Evolutionary conservation across 1,140 invertebrate genomes (phyloP).

Genomic region (Drosophila bocki): DNA sequence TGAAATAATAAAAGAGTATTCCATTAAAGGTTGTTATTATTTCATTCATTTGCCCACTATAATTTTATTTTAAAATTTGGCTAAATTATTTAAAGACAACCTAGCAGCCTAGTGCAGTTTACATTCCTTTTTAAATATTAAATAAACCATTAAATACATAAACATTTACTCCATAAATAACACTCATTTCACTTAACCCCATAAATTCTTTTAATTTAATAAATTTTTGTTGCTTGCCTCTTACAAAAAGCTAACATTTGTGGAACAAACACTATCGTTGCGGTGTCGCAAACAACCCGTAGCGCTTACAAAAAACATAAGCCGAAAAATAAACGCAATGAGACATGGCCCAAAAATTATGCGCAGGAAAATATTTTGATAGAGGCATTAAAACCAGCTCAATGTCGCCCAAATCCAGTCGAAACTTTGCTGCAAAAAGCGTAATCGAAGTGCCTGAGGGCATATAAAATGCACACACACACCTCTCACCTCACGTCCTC

Average conservation of each 20-base stretch:
- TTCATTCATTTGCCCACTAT: not conserved
- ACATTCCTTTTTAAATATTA: not conserved
- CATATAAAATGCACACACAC: constrained; percentile 69
- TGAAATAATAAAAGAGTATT: too few species aligned
- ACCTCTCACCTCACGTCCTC: constrained; percentile 1
- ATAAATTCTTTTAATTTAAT: constrained; percentile 4
- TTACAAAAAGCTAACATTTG: constrained; percentile 33
- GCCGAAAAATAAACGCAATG: constrained; percentile 28
- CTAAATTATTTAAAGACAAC: not conserved
- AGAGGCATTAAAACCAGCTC: constrained; percentile 34
- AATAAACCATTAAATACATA: not conserved
- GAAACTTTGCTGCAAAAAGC: constrained; percentile 33
- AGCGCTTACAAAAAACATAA: constrained; percentile 22
- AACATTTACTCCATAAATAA: not conserved
- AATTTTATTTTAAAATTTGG: not conserved
- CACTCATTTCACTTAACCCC: not conserved
- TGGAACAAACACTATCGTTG: constrained; percentile 24
- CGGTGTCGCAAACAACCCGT: constrained; percentile 43
- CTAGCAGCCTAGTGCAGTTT: not conserved
- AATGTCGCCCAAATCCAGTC: constrained; percentile 14
- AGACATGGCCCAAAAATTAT: constrained; percentile 35
- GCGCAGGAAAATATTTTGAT: constrained; percentile 61
- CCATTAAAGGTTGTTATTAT: too few species aligned
- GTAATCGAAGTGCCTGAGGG: constrained; percentile 55
- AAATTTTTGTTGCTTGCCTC: not conserved